Evolutionary conservation across 2,888 invertebrate species (phyloP).

Genomic region (Microctonus aethiopoides): DNA sequence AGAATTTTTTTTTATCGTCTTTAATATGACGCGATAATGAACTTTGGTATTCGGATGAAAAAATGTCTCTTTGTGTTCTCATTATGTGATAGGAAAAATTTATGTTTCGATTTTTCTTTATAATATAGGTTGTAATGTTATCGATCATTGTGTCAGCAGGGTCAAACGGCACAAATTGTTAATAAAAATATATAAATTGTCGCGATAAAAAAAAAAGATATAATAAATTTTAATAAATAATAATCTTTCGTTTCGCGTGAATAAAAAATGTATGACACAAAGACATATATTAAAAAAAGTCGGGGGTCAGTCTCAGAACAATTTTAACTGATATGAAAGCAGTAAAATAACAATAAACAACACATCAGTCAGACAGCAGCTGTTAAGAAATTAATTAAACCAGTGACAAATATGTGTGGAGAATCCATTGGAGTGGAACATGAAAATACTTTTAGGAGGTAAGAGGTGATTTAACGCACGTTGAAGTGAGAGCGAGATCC

Average conservation of each 20-base stretch:
- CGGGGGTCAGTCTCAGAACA: not conserved
- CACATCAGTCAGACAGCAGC: not conserved
- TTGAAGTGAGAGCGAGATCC: slow-evolving; percentile 8
- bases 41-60: not conserved
- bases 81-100: not conserved
- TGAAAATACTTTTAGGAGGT: slow-evolving; percentile 43
- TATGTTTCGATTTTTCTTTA: not conserved
- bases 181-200: not conserved
- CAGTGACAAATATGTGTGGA: not conserved
- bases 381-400: not conserved
- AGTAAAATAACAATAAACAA: not conserved
- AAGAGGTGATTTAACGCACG: slow-evolving; percentile 39
- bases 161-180: not conserved
- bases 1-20: not conserved
- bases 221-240: not conserved
- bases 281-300: not conserved
- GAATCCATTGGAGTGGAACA: slow-evolving; percentile 6
- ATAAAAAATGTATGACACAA: not conserved
- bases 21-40: not conserved
- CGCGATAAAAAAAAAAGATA: not conserved
- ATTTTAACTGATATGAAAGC: not conserved
- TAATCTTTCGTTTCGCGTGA: not conserved
- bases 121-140: not conserved
- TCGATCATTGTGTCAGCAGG: not conserved
- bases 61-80: not conserved